A percentile compares a stretch with the other conserved stretches of the same genome.
Conservation (phyloP, 2,797 vertebrate species). For the Paedocypris micromegethes region DNA sequence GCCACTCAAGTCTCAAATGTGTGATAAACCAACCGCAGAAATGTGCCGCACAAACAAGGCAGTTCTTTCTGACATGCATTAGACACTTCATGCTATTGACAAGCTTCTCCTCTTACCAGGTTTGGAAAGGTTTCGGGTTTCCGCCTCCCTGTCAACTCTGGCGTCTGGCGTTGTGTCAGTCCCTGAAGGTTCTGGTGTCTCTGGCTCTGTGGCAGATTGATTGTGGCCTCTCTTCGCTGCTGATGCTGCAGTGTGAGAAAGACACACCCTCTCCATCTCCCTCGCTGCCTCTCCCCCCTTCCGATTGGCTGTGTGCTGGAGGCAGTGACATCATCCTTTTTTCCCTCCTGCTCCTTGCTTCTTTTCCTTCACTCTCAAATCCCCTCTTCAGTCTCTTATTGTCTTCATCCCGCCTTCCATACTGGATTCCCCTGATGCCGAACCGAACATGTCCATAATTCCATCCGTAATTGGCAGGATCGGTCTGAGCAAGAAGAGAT, state of each 20-base stretch:
- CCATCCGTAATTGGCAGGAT: conserved; percentile 13
- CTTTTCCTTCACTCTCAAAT: conserved; percentile 26
- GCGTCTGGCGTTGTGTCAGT: conserved; percentile 44
- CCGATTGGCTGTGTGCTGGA: conserved; percentile 20
- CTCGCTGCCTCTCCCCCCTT: conserved; percentile 55
- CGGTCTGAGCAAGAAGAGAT: conserved; percentile 22
- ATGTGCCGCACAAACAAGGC: conserved; percentile 11
- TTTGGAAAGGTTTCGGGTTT: conserved; percentile 43
- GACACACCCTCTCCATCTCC: conserved; percentile 70
- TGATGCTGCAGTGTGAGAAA: conserved; percentile 79
- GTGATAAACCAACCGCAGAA: conserved; percentile 45
- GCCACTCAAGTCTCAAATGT: conserved; percentile 49
- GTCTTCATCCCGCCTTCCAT: conserved; percentile 42
- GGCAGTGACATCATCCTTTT: conserved; percentile 39
- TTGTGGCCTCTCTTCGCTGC: conserved; percentile 66
- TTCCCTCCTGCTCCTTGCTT: conserved; percentile 17
- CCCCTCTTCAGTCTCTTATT: conserved; percentile 60
- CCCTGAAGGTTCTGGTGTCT: conserved; percentile 59
- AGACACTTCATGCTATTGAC: conserved; percentile 14
- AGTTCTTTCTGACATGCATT: conserved; percentile 3
- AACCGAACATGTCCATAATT: conserved; percentile 35
- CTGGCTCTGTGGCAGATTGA: conserved; percentile 64
- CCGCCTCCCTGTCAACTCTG: conserved; percentile 32
- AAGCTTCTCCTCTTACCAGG: conserved; percentile 59
- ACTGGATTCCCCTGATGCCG: conserved; percentile 37